Percentiles rank a stretch among this genome's conserved stretches.
Evolutionary conservation across 2,113 vertebrate genomes (phyloP).

Genomic region (human): GRCh38 chr5:63953001-63953500

Average conservation of each 20-base stretch:
- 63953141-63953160: neutral
- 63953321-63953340: neutral
- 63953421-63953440: neutral
- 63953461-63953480: neutral
- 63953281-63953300: neutral
- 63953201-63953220: neutral
- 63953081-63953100: neutral
- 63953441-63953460: neutral
- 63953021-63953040: neutral
- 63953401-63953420: neutral
- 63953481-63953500: neutral
- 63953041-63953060: neutral
- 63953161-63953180: neutral
- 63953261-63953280: neutral
- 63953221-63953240: neutral
- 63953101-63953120: neutral
- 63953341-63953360: neutral
- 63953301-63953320: neutral
- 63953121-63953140: neutral
- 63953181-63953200: conserved; percentile 4
- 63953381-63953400: neutral
- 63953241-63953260: neutral
- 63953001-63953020: neutral
- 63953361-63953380: neutral
- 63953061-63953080: neutral